Evolutionary conservation across 35 echinoderm and acorn worm genomes (phyloP), one percentile per base, ranked within the genome.

Genomic region (Ophiothrix spiculata): DNA sequence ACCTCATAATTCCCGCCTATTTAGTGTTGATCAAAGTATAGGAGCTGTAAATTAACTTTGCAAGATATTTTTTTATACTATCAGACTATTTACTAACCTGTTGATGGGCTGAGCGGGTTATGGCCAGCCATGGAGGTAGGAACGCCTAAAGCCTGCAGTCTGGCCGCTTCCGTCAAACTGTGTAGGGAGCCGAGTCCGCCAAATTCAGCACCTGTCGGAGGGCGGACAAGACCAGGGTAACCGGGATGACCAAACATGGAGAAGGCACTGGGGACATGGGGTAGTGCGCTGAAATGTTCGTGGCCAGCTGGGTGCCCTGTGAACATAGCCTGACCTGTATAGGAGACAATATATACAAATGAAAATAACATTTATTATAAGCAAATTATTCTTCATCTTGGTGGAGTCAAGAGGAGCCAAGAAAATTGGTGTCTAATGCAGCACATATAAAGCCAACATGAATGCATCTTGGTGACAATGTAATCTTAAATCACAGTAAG

Each of bases 211-310:
- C 88, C 88, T 63, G 82, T 75, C 13, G 81, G 88, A 77, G 73
- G 80, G n/a, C n/a, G n/a, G n/a, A n/a, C n/a, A 63, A 80, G 39
- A 0, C 25, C 45, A 1, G 81, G 39, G 81, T 84, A 84, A 34
- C 46, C 81, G 54, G 54, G 54, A 60, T 63, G 81, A 38, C 80
- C 80, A 83, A 90, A 90, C 88, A 90, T 90, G 88, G 88, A 90
- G 34, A 90, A 90, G 88, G 88, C 88, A 90, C 88, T 90, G 32
- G 88, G 88, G 40, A 90, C 81, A 73, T 90, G 88, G 73, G 80
- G 75, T 41, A 90, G 76, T 54, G 63, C 33, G 75, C 80, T 56
- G 49, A 90, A 90, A 38, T 82, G 81, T 36, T 90, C 88, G 73
- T 90, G 88, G 36, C 88, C 82, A 28, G 88, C 75, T 19, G 88